Evolutionary conservation across 2,113 vertebrate genomes (phyloP), one percentile per base, ranked within the genome.

Genomic region (Oreotrochilus melanogaster): DNA sequence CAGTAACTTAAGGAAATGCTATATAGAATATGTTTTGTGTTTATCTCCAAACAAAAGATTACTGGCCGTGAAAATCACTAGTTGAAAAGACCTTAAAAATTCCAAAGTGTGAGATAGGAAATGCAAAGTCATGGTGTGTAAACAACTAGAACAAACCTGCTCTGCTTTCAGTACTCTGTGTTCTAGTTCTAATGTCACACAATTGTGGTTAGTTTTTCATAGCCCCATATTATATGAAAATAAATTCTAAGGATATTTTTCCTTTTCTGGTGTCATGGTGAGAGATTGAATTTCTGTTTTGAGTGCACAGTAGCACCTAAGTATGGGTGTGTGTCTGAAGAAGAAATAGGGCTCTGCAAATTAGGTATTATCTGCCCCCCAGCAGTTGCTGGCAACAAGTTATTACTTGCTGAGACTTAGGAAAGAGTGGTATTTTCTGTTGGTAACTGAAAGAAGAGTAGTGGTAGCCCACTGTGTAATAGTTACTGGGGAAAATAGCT

Each of bases 381-480:
- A 72, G 78, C 53, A 54, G 17, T 50, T 94, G 47, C 65, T 3
- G 5, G 48, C 53, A 94, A 47, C 4, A 8, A 89, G 51, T 81
- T 86, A 67, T 94, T 94, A 58, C 43, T 91, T 93, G 66, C 93
- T 75, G 45, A 51, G 61, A 47, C 7, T 81, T 81, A 64, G 58
- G 58, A 61, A 31, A 80, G 73, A 57, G 61, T 64, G 35, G 8
- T 74, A 18, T 94, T 96, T 95, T 92, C 48, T 89, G 12, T 64
- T 87, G 61, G 27, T 82, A 79, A 33, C 21, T 72, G 51, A 50
- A 54, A 70, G 78, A 78, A 35, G 14, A 80, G 35, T 69, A 71
- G 69, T 54, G 56, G 30, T 78, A 39, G 19, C 78, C 80, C 28
- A 10, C 60, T 60, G 45, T 72, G 43, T 61, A 67, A 67, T 57